Evolutionary conservation across 2,888 invertebrate genomes (phyloP), one percentile per base, ranked within the genome.

Genomic region (Caenorhabditis doughertyi): DNA sequence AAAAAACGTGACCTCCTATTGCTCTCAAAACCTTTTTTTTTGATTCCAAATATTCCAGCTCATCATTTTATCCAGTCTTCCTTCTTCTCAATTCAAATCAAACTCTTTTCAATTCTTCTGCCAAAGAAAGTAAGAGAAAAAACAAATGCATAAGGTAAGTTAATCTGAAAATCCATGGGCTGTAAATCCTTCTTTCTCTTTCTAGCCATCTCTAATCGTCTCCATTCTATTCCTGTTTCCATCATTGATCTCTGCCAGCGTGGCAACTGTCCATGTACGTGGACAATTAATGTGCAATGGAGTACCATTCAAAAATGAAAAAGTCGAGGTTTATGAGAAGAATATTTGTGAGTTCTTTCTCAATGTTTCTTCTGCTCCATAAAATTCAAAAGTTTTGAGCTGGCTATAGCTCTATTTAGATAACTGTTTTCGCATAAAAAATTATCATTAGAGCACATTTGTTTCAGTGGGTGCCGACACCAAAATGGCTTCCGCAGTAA

Each of bases 221-320:
- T 49, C 18, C 21, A n/a, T n/a, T n/a, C n/a, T n/a, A n/a, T n/a
- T 64, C n/a, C 3, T 42, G 9, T 18, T 64, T 3, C 64, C 64
- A 29, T 18, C 27, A 2, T 3, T 39, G 23, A 13, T 8, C 5
- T 35, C 21, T 11, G 65, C 65, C 7, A 9, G 32, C 2, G 39
- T 21, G 0, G 65, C 13, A 35, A 3, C 65, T 32, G 47, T 65
- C 21, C 32, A 35, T 51, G 65, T 65, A 8, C 51, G 65, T 51
- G 65, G 65, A 65, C 18, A 8, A 65, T 8, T 65, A n/a, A 16
- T 16, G 13, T 65, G 65, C 35, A n/a, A 65, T 32, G 65, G 65
- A 35, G 29, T 51, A n/a, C 65, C 65, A 21, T 51, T 32, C 21
- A 32, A 13, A 32, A 23, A 51, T 49, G 51, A 29, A 16, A 23